phyloP scores from a whole-genome alignment of 1,140 invertebrate genomes.

The Telenomus remus region DNA sequence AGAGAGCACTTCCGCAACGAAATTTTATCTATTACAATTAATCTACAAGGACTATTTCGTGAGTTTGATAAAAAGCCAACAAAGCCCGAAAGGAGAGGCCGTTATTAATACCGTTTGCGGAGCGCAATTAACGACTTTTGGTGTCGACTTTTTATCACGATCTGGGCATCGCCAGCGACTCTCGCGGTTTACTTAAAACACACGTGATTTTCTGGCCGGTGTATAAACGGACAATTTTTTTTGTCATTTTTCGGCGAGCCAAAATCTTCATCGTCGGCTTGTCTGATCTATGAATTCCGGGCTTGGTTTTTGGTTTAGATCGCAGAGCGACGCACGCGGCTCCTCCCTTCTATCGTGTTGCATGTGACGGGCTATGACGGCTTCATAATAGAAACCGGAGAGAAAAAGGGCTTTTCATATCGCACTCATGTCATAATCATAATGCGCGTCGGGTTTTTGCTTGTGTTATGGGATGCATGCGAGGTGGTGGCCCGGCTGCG shows the following conservation, averaged over 20 bases:
- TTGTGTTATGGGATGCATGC: conserved; percentile 41
- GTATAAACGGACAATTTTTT: conserved; percentile 56
- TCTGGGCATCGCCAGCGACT: conserved; percentile 2
- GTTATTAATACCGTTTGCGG: conserved; percentile 9
- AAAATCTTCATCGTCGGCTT: conserved; percentile 31
- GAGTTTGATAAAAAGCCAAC: no score
- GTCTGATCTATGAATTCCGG: conserved; percentile 67
- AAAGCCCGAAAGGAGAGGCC: background rate
- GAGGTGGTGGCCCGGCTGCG: conserved; percentile 30
- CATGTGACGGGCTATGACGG: conserved; percentile 68
- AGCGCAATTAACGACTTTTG: conserved; percentile 18
- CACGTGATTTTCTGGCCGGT: conserved; percentile 23
- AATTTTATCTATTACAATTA: no score
- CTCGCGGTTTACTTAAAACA: conserved; percentile 16
- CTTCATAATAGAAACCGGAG: conserved; percentile 66
- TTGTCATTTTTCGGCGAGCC: background rate
- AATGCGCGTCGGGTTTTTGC: conserved; percentile 59
- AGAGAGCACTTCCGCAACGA: no score
- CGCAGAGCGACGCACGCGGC: conserved; percentile 30
- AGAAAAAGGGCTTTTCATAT: conserved; percentile 65
- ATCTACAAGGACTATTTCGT: no score
- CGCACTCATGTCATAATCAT: conserved; percentile 68
- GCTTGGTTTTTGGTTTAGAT: conserved; percentile 33
- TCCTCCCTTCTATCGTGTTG: conserved; percentile 49
- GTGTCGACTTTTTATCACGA: conserved; percentile 22